Evolutionary conservation across 2,888 invertebrate species (phyloP).

Genomic region (Formica aserva): DNA sequence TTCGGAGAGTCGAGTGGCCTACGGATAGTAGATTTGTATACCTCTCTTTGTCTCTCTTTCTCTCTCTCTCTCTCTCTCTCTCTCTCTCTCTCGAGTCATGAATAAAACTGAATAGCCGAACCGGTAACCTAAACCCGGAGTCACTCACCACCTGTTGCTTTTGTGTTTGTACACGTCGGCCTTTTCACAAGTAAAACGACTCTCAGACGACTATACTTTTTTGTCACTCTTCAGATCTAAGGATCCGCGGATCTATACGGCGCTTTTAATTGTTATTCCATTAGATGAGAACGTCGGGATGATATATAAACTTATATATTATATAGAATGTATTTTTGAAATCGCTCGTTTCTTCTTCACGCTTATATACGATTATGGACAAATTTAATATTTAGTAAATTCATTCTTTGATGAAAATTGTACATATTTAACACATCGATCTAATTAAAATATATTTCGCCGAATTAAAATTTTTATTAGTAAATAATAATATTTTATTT

Average conservation of each 20-base stretch:
- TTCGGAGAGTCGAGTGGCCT: conserved; percentile 71
- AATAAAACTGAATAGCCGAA: conserved; percentile 78
- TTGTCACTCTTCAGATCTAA: conserved; percentile 34
- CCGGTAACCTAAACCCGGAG: conserved; percentile 75
- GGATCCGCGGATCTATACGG: conserved; percentile 12
- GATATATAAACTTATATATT: not conserved
- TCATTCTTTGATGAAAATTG: not conserved
- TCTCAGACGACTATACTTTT: conserved; percentile 40
- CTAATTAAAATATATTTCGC: not conserved
- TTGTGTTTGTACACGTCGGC: conserved; percentile 70
- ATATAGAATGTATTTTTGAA: not conserved
- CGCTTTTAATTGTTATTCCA: conserved; percentile 8
- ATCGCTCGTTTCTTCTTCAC: too few relatives aligned
- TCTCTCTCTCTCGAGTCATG: conserved; percentile 69
- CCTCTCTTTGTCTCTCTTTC: conserved; percentile 1
- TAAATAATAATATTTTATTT: not conserved
- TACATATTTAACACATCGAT: too few relatives aligned
- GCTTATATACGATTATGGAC: not conserved
- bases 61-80: not conserved
- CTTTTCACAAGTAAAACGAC: conserved; percentile 63
- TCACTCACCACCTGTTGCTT: conserved; percentile 78
- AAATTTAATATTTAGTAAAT: not conserved
- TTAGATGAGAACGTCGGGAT: not conserved
- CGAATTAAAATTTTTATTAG: not conserved
- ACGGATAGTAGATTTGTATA: conserved; percentile 72